phyloP scores from a whole-genome alignment of 2,113 vertebrate species.

The Campylomormyrus tamandua region DNA sequence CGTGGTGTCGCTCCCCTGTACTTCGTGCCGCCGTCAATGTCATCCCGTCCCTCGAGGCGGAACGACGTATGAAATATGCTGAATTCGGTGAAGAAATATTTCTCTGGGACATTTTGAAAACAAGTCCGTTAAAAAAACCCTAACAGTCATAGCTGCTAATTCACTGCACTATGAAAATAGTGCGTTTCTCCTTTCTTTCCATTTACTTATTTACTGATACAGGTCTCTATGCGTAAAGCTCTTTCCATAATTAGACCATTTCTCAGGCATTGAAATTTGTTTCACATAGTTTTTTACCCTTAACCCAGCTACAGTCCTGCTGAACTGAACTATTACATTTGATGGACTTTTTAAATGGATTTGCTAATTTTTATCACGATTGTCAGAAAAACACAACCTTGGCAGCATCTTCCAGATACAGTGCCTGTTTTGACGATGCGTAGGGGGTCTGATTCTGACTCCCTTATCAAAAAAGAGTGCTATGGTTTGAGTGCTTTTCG shows the following conservation, averaged over 20 bases:
- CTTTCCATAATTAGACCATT: background rate
- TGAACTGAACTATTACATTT: background rate
- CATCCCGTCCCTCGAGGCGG: slow-evolving; percentile 16
- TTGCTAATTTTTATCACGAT: background rate
- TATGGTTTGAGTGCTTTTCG: background rate
- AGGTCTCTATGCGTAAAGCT: background rate
- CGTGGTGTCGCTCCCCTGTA: background rate
- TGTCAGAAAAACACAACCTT: background rate
- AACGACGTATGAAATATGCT: background rate
- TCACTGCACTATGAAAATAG: background rate
- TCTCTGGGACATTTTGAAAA: background rate
- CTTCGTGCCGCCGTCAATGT: slow-evolving; percentile 19
- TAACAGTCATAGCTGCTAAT: background rate
- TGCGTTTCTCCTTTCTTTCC: background rate
- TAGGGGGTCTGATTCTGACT: background rate
- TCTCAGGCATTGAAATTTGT: background rate
- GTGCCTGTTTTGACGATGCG: background rate
- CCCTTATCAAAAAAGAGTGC: background rate
- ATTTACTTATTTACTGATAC: background rate
- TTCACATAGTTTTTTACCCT: background rate
- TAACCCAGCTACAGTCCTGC: background rate
- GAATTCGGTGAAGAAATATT: background rate
- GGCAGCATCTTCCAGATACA: background rate
- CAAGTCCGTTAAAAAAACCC: background rate
- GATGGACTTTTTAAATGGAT: background rate